These are phyloP conservation scores for Linepithema humile DNA, from an alignment of 1,140 invertebrate species.

Conservation along the genomic window DNA sequence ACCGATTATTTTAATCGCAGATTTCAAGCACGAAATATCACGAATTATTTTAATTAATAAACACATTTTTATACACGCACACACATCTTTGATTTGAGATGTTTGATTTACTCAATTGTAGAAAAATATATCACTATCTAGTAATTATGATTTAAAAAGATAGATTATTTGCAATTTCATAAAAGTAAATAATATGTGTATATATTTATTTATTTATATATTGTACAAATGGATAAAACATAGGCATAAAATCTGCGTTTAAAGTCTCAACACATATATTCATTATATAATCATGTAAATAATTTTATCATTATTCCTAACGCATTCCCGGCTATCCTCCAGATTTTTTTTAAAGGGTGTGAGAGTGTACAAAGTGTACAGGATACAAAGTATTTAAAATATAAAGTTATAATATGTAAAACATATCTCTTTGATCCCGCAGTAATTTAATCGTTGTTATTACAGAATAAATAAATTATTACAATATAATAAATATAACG, in stretches of 20 bases:
- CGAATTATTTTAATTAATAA: background rate
- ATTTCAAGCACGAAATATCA: background rate
- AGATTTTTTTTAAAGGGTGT: background rate
- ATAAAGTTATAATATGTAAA: background rate
- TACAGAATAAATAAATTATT: background rate
- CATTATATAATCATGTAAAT: conserved; percentile 15
- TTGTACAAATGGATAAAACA: background rate
- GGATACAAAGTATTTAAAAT: background rate
- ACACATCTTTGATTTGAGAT: background rate
- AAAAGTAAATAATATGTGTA: background rate
- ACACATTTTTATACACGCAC: background rate
- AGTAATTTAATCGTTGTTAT: conserved; percentile 11
- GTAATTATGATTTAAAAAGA: no score
- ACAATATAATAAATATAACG: background rate
- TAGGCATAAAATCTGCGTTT: conserved; percentile 10
- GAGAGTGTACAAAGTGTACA: background rate
- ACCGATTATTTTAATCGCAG: conserved; percentile 22
- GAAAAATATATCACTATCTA: background rate
- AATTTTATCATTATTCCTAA: background rate
- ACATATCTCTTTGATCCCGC: background rate
- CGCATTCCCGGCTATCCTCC: background rate
- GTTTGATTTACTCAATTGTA: background rate
- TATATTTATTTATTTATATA: no score
- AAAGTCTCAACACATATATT: background rate
- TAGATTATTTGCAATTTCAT: no score